Evolutionary conservation across 2,888 invertebrate species (phyloP), one percentile per base, ranked within the genome.

Genomic region (Cheilosia pagana): DNA sequence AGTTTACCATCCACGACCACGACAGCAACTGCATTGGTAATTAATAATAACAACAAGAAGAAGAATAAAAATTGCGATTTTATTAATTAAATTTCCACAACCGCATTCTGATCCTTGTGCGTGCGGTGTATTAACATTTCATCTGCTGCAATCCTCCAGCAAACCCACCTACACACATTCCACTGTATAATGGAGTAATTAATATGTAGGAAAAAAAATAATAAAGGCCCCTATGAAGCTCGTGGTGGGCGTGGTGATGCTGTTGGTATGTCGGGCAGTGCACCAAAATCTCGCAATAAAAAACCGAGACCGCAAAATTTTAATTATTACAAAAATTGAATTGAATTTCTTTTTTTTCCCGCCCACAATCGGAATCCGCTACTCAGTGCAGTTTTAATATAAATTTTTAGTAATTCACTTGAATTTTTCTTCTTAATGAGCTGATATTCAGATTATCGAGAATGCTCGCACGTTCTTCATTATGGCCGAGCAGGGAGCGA

Each of bases 11-110:
- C n/a, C n/a, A 35, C 12, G 0, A 12, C 10, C 10, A 1, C 35
- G 35, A 0, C 3, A 10, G 35, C 35, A 10, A 35, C 35, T 35
- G 35, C 48, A 52, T 12, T 52, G 43, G 72, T 67, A 74, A 67
- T 79, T 79, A 74, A 65, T n/a, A 79, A 79, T 23, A 74, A 72
- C 35, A 74, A 67, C 71, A 78, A 65, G 65, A 63, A 59, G 39
- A 65, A 50, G 71, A 68, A 68, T 60, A 70, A 74, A 79, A 74
- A 60, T 60, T 67, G 35, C 67, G 55, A 60, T 79, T 79, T 74
- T 45, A 74, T 60, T 79, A 60, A 79, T 79, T 74, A 79, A 67
- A 74, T 79, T 67, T 55, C 35, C 67, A 23, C 57, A 55, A 60
- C 55, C 59, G 35, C 45, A 67, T 57, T 21, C 60, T 74, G 74